Evolutionary conservation across 2,797 vertebrate genomes (phyloP), one percentile per base, ranked within the genome.

Genomic region (Syndactyla subalaris): DNA sequence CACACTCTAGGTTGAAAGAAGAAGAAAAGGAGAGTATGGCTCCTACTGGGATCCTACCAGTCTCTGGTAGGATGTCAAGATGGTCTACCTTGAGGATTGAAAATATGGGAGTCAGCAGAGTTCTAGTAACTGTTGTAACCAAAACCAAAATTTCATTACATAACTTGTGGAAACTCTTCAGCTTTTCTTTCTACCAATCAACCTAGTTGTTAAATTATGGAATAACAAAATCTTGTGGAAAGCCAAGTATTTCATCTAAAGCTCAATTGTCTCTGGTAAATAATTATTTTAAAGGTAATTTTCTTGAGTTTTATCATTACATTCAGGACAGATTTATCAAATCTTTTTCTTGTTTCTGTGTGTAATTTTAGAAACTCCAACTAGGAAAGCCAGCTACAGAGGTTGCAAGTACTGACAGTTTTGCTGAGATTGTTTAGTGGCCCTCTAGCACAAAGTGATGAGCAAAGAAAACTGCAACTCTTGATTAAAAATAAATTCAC

Each of bases 311-410:
- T 97, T 94, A 32, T 68, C 48, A 15, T 74, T 96, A 83, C 91
- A 85, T 90, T 96, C 79, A 55, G 75, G 71, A 94, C 68, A 92
- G 27, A 91, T 70, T 96, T 85, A 83, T 95, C 88, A 96, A 82
- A n/a, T 7, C n/a, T 77, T 88, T 88, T 83, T 90, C 58, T 73
- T 71, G 52, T 79, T 84, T 92, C 92, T 15, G 3, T 85, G 70
- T 95, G 88, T 96, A 94, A 97, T 95, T 95, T 97, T 97, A 92
- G 92, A 93, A 97, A 93, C 46, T 94, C 77, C 71, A 91, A 45
- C 76, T 55, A 94, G 59, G 68, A 52, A 63, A 92, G 46, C 27
- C 61, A 17, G 74, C 57, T 89, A 68, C 8, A 7, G 61, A 92
- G 73, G 41, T 43, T 93, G 68, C 52, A 90, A 89, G 75, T 68